Percentiles rank a stretch among this genome's conserved stretches.
phyloP scores from a whole-genome alignment of 64 coral and sea anemone genomes.

The Hydrozoanthus tunicans region DNA sequence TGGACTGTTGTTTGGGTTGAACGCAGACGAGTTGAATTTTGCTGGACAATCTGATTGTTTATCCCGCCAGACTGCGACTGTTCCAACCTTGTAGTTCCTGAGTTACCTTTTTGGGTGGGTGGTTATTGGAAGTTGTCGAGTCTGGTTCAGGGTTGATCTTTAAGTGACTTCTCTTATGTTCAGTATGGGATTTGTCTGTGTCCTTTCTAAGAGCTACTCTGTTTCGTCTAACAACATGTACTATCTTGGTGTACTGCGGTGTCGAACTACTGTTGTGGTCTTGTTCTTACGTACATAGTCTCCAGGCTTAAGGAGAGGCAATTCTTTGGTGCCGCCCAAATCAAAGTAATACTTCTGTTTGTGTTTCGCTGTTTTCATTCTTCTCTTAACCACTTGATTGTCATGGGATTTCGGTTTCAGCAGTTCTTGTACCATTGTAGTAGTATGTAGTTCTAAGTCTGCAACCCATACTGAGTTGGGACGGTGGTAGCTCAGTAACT shows the following conservation, averaged over 20 bases:
- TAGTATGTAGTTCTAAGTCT: conserved; percentile 46
- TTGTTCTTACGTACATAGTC: conserved; percentile 53
- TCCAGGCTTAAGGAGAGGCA: conserved; percentile 43
- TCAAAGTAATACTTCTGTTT: conserved; percentile 61
- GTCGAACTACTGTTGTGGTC: not conserved
- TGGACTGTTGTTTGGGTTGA: not conserved
- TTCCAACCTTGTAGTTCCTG: not conserved
- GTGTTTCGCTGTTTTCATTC: conserved; percentile 43
- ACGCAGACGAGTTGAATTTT: not conserved
- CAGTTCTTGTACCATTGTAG: conserved; percentile 38
- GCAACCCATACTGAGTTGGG: conserved; percentile 54
- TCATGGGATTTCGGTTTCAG: conserved; percentile 49
- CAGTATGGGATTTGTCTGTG: conserved; percentile 19
- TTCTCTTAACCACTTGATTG: conserved; percentile 36
- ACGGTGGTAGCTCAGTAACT: conserved; percentile 41
- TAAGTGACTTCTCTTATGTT: conserved; percentile 1
- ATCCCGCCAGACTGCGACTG: not conserved
- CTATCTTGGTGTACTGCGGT: not conserved
- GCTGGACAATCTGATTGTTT: not conserved
- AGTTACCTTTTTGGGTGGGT: not conserved
- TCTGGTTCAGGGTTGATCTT: conserved; percentile 13
- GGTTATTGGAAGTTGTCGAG: not conserved
- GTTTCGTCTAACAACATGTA: conserved; percentile 37
- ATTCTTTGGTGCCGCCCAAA: conserved; percentile 41
- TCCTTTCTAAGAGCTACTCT: conserved; percentile 52